Evolutionary conservation across 2,113 vertebrate genomes (phyloP).

Genomic region (Oceanites oceanicus): DNA sequence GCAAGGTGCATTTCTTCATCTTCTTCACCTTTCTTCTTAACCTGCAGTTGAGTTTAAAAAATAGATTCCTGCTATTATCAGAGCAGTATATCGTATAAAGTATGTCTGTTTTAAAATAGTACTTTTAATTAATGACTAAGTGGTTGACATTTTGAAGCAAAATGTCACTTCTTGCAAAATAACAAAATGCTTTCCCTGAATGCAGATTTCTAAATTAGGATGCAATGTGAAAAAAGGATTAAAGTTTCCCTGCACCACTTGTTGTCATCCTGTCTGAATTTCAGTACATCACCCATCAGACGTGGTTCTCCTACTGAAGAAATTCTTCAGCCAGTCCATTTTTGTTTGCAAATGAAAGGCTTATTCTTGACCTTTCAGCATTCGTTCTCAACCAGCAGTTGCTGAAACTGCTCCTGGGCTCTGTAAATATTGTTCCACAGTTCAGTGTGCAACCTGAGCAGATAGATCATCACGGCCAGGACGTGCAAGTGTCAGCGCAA

Average conservation of each 20-base stretch:
- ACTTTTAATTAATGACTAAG: background rate
- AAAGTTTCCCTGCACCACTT: no score
- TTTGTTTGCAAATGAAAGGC: background rate
- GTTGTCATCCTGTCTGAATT: background rate
- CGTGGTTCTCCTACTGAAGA: background rate
- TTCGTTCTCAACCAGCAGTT: background rate
- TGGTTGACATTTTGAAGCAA: background rate
- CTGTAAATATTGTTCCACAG: background rate
- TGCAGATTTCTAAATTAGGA: background rate
- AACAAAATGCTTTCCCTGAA: background rate
- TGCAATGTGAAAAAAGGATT: background rate
- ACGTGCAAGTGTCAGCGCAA: background rate
- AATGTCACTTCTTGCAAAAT: background rate
- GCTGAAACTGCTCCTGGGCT: background rate
- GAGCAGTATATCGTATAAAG: background rate
- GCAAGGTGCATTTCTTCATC: background rate
- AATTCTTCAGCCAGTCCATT: background rate
- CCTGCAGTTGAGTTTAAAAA: background rate
- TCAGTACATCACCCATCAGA: background rate
- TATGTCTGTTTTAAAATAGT: no score
- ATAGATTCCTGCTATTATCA: rapidly evolving
- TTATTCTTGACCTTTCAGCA: background rate
- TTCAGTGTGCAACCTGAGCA: background rate
- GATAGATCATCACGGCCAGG: background rate
- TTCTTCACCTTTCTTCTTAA: background rate